Base-by-base conservation (phyloP, 1,140 invertebrate genomes). In the Pseudomyrmex cubaensis region DNA sequence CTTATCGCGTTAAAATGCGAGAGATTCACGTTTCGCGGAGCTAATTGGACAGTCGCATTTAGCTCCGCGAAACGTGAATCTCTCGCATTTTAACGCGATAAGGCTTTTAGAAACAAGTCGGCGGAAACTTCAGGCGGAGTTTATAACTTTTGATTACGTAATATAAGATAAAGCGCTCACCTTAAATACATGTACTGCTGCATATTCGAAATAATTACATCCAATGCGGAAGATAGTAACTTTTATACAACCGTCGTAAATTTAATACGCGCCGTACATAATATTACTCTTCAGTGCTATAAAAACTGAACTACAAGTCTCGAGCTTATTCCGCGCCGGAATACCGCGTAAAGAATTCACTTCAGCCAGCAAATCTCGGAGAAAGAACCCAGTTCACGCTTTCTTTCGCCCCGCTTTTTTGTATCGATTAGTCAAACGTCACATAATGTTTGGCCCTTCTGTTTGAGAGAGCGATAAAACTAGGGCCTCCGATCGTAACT, bases 401-500 rank as follows among this genome's bases (percentile, higher is more conserved):
- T 15, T 35, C 10, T 22, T 12, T 22, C 7, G 5, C 7, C 48
- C 20, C 20, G 10, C 10, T 8, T 48, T 22, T 20, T 46, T 64
- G 46, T 72, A 76, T 76, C 72, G 76, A 88, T 89, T 88, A 89
- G 78, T 89, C 57, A 80, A 88, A 88, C 78, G 83, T 69, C 67
- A 54, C 48, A 50, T 82, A 80, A 78, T 80, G 54, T 35, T 82
- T 75, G 63, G 54, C 13, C 35, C 35, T 61, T 44, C 22, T n/a
- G 10, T 35, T 20, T 13, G 50, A 83, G 8, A 20, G 78, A n/a
- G 25, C 66, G 72, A 85, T 82, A 82, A 88, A 86, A 85, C 56
- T 13, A 57, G 59, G 17, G 44, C 59, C 62, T 5, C 62, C 56
- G 74, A 69, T 91, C 91, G 91, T 91, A 92, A 92, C 92, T 92